Conservation (phyloP, 2,888 invertebrate genomes). For the Cepaea hortensis region DNA sequence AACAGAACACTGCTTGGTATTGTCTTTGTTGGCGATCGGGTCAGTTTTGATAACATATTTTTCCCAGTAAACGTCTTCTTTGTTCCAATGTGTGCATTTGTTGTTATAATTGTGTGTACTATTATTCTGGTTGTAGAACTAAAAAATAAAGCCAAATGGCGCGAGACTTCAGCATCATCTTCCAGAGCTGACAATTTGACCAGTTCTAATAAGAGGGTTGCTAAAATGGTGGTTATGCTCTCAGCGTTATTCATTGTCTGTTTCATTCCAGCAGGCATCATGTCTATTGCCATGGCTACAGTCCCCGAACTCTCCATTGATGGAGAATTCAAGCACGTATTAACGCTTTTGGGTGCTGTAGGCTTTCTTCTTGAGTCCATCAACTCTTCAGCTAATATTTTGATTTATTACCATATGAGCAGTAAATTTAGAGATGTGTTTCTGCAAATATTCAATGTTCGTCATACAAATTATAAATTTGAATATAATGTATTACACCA, state of each 20-base stretch:
- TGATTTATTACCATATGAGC: neutral
- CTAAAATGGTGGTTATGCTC: neutral
- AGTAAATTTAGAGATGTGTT: neutral
- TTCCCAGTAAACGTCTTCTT: neutral
- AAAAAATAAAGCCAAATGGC: neutral
- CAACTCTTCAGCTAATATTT: neutral
- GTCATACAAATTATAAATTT: no score
- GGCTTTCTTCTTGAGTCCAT: neutral
- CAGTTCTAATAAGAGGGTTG: neutral
- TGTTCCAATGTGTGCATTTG: neutral
- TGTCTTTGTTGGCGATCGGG: neutral
- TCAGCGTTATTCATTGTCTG: neutral
- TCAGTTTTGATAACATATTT: neutral
- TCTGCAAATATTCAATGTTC: neutral
- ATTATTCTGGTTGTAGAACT: neutral
- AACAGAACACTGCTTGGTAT: neutral
- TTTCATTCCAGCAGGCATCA: neutral
- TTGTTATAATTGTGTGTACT: neutral
- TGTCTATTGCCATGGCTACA: neutral
- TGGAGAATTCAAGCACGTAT: neutral
- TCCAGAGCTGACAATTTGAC: neutral
- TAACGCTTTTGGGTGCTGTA: neutral
- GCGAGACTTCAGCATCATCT: neutral
- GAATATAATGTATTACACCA: no score
- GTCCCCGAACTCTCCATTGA: neutral